phyloP scores from a whole-genome alignment of 2,113 vertebrate genomes.

The Sclerurus mexicanus region DNA sequence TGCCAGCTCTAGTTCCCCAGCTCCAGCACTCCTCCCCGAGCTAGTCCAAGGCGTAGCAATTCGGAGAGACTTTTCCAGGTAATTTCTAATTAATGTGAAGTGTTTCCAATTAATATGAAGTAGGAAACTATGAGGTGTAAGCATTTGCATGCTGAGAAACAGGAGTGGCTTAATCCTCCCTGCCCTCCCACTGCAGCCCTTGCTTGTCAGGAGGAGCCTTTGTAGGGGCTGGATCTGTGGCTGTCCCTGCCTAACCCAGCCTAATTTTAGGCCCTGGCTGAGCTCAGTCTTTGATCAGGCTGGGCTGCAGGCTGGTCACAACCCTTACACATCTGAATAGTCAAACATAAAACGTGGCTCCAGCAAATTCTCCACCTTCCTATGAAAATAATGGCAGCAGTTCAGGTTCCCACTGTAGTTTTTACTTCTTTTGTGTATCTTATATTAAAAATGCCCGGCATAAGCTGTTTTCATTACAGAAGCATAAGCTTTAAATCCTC shows the following conservation, averaged over 20 bases:
- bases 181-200: not conserved
- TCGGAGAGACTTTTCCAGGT: not conserved
- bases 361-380: not conserved
- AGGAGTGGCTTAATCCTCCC: not conserved
- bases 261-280: not conserved
- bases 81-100: not conserved
- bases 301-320: not conserved
- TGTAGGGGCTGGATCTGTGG: accelerated
- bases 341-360: not conserved
- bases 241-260: not conserved
- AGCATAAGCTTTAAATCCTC: slow-evolving; percentile 57
- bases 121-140: not conserved
- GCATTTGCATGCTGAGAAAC: not conserved
- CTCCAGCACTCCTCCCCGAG: accelerated
- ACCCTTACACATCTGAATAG: not conserved
- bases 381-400: not conserved
- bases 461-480: slow-evolving; percentile 44
- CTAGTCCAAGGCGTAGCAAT: not conserved
- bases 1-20: not conserved
- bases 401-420: not conserved
- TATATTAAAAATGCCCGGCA: slow-evolving; percentile 28
- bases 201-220: not conserved
- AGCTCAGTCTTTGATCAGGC: not conserved
- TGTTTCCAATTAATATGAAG: no score
- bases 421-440: slow-evolving; percentile 13